phyloP scores from a whole-genome alignment of 2,888 invertebrate genomes.

The Tachina lurida region DNA sequence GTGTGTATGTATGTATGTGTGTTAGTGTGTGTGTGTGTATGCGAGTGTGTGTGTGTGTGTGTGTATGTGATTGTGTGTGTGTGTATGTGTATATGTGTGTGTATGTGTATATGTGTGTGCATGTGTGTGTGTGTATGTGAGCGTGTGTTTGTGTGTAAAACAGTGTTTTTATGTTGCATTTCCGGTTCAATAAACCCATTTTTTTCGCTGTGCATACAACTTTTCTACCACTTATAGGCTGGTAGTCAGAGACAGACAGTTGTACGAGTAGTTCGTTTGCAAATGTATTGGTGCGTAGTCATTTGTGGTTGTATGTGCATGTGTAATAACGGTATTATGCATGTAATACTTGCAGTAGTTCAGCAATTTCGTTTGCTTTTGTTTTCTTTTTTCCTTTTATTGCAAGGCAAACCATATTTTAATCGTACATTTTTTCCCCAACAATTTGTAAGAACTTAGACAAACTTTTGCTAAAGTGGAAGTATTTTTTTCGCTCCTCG shows the following conservation, averaged over 20 bases:
- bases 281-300: not conserved
- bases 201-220: constrained; percentile 47
- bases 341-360: constrained; percentile 58
- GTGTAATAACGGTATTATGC: constrained; percentile 52
- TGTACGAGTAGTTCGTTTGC: constrained; percentile 36
- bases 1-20: not conserved
- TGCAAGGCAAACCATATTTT: constrained; percentile 55
- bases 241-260: constrained; percentile 42
- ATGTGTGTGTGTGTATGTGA: too few relatives aligned
- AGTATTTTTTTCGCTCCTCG: constrained; percentile 37
- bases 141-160: constrained; percentile 15
- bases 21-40: too few relatives aligned
- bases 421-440: constrained; percentile 45
- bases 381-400: constrained; percentile 23
- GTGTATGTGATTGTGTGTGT: too few relatives aligned
- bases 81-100: too few relatives aligned
- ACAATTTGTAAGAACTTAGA: constrained; percentile 66
- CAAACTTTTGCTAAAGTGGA: constrained; percentile 57
- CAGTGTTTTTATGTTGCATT: constrained; percentile 64
- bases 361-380: constrained; percentile 41
- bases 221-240: constrained; percentile 55
- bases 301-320: constrained; percentile 10
- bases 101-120: too few relatives aligned
- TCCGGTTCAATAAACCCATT: constrained; percentile 74
- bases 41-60: too few relatives aligned